A percentile compares a stretch with the other conserved stretches of the same genome.
These are phyloP conservation scores for Blomia tropicalis DNA, from an alignment of 2,888 invertebrate species.

Conservation along the genomic window DNA sequence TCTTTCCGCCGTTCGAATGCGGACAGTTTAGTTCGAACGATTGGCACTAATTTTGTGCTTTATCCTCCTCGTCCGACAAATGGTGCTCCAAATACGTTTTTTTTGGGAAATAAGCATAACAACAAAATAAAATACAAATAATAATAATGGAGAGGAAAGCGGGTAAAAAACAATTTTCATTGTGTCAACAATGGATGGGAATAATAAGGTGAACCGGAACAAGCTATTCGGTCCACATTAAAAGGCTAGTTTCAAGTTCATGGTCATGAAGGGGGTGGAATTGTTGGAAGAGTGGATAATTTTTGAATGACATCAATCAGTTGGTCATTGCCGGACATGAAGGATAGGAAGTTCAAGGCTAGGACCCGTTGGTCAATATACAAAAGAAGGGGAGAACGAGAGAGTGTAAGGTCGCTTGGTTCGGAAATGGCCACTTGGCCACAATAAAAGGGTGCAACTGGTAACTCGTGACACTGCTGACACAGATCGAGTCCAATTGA, in stretches of 20 bases:
- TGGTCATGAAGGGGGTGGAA: not conserved
- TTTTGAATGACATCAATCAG: not conserved
- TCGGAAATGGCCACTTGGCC: slow-evolving; percentile 9
- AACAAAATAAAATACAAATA: not conserved
- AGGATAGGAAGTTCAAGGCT: not conserved
- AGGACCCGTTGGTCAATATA: not conserved
- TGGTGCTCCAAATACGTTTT: not conserved
- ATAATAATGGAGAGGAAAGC: too few relatives aligned
- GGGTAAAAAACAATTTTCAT: slow-evolving; percentile 4
- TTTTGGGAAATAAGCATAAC: not conserved
- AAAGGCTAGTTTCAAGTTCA: slow-evolving; percentile 3
- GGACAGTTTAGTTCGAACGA: slow-evolving; percentile 4
- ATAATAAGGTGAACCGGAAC: slow-evolving; percentile 4
- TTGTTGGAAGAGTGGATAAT: too few relatives aligned
- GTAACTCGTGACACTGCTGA: slow-evolving; percentile 12
- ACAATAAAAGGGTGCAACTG: too few relatives aligned
- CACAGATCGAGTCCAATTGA: slow-evolving; percentile 2
- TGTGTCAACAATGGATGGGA: not conserved
- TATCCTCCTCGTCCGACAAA: too few relatives aligned
- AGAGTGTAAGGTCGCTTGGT: too few relatives aligned
- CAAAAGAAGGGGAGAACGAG: too few relatives aligned
- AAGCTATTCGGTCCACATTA: not conserved
- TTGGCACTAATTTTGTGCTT: not conserved
- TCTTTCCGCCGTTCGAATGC: slow-evolving; percentile 1
- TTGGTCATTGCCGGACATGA: not conserved